Evolutionary conservation across 1,140 invertebrate genomes (phyloP), one percentile per base, ranked within the genome.

Genomic region (Odontomachus brunneus): DNA sequence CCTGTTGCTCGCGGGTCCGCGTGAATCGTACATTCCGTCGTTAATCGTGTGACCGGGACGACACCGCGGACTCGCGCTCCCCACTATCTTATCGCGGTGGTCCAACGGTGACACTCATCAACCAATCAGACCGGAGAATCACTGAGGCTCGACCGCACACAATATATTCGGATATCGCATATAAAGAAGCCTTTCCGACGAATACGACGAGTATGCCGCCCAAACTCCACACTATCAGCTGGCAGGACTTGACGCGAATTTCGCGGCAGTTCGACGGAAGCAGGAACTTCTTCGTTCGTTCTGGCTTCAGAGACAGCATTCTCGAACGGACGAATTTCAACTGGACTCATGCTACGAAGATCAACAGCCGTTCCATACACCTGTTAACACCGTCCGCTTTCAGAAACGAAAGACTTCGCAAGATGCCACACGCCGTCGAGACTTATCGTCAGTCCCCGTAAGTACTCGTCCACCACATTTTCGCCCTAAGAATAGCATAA

Each of bases 41-140:
- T 44, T 44, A 44, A 44, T 44, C 38, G 38, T 7, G 2, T 44
- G 62, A 66, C 62, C 11, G 44, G 33, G 33, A 44, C 24, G 9
- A 33, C n/a, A n/a, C 19, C 24, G 15, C 22, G 7, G 49, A 49
- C 44, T 65, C 49, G 15, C 7, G 15, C 59, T 17, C 65, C 85
- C 86, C 82, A 84, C 85, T 75, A 57, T 53, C 38, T 24, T 48
- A 60, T 49, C 65, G 82, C 80, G n/a, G n/a, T 84, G 82, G 71
- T 87, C 22, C 53, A 38, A 57, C 9, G 17, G 44, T 62, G 29
- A 59, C 22, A 51, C 22, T 82, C 55, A 59, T 75, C 82, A 48
- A 44, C 71, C 75, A 87, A 88, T 88, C 63, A 3, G n/a, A 24
- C 22, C 12, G 44, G 4, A 22, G 38, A 51, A 48, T 62, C 14